These are phyloP conservation scores for Cyprinella venusta DNA, from an alignment of 2,797 vertebrate species.

Conservation along the genomic window DNA sequence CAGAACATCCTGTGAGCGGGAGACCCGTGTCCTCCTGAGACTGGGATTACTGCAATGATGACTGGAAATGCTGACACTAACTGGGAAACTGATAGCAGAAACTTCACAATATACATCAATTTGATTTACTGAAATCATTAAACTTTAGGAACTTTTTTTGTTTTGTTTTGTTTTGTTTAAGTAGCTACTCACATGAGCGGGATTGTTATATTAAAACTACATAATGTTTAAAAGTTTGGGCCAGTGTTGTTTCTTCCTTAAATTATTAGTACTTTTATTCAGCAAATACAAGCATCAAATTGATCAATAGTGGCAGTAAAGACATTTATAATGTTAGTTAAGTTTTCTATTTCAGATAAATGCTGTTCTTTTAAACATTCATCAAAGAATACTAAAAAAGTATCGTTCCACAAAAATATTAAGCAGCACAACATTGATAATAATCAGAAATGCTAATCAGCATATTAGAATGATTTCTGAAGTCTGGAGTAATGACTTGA, in stretches of 20 bases:
- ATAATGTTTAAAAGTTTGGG: neutral
- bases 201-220: neutral
- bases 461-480: neutral
- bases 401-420: neutral
- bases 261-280: neutral
- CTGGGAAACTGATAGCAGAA: neutral
- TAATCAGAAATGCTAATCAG: neutral
- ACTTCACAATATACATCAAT: neutral
- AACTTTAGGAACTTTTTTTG: neutral
- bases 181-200: neutral
- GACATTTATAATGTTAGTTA: too few relatives aligned
- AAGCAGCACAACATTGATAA: neutral
- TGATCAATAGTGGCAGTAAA: neutral
- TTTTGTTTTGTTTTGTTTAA: too few relatives aligned
- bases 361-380: neutral
- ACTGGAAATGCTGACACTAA: neutral
- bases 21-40: neutral
- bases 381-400: neutral
- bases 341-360: neutral
- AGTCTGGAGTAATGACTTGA: too few relatives aligned
- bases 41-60: neutral
- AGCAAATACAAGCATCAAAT: neutral
- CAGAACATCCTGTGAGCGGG: constrained; percentile 48
- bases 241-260: neutral
- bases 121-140: neutral